Conservation (phyloP, 2,113 vertebrate species). For the Oplegnathus fasciatus region DNA sequence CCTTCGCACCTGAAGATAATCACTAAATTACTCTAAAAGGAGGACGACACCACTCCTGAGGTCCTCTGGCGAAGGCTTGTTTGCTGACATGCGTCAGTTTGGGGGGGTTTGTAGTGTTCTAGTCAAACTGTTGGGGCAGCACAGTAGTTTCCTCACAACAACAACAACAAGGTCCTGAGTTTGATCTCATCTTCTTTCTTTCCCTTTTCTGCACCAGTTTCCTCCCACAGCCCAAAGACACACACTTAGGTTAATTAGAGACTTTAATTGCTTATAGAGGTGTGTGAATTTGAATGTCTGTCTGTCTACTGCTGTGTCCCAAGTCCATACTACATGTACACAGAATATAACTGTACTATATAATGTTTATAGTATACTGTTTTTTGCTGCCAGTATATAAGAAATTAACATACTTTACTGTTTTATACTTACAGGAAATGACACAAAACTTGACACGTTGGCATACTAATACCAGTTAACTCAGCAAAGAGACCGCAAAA, state of each 20-base stretch:
- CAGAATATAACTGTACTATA: not conserved
- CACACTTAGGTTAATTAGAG: not conserved
- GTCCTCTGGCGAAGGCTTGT: not conserved
- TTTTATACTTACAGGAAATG: not conserved
- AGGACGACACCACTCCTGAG: not conserved
- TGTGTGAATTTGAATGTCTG: not conserved
- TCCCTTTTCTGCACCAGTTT: not conserved
- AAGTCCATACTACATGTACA: not conserved
- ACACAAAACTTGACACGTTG: not conserved
- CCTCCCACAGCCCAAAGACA: not conserved
- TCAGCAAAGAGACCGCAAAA: not conserved
- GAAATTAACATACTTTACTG: not conserved
- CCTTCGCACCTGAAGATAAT: slow-evolving; percentile 11
- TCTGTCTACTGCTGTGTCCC: not conserved
- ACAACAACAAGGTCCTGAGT: not conserved
- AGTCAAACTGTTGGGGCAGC: not conserved
- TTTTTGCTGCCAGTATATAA: not conserved
- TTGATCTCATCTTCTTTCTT: not conserved
- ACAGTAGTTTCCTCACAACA: not conserved
- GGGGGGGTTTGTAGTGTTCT: not conserved
- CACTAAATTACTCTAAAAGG: not conserved
- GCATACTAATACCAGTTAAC: not conserved
- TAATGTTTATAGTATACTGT: not conserved
- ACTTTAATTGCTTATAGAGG: not conserved
- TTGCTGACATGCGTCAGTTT: not conserved